A percentile compares a stretch with the other conserved stretches of the same genome.
Conservation (phyloP, 2,888 invertebrate species). For the Calephelis perditalis region DNA sequence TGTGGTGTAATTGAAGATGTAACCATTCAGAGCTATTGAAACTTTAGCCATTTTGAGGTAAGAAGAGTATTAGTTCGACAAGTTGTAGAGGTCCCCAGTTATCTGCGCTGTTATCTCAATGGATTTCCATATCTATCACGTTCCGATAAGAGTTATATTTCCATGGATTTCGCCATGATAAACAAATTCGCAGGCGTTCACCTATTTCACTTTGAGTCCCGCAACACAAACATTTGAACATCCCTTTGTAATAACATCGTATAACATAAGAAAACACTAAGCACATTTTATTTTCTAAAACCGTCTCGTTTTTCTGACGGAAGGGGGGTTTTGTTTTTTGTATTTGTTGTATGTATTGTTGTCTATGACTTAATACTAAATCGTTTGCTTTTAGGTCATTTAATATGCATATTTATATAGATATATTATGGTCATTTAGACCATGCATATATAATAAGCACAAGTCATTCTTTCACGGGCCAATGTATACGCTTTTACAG, state of each 20-base stretch:
- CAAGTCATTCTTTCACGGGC: too few relatives aligned
- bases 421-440: too few relatives aligned
- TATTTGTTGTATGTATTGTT: too few relatives aligned
- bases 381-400: too few relatives aligned
- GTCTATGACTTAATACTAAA: too few relatives aligned
- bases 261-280: not conserved
- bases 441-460: too few relatives aligned
- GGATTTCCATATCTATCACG: conserved; percentile 21
- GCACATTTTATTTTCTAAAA: not conserved
- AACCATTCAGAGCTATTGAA: conserved; percentile 37
- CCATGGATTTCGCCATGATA: conserved; percentile 13
- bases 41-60: conserved; percentile 67
- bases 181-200: conserved; percentile 23
- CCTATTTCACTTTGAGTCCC: conserved; percentile 9
- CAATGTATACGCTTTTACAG: too few relatives aligned
- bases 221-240: not conserved
- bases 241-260: conserved; percentile 6
- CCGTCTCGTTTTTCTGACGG: not conserved
- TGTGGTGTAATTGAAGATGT: conserved; percentile 22
- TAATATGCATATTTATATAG: too few relatives aligned
- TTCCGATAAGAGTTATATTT: conserved; percentile 17
- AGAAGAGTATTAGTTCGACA: conserved; percentile 71
- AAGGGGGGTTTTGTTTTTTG: too few relatives aligned
- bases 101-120: conserved; percentile 41
- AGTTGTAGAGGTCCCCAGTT: conserved; percentile 61